Conservation (phyloP, 2,113 vertebrate genomes). For the Corydoras sp. region DNA sequence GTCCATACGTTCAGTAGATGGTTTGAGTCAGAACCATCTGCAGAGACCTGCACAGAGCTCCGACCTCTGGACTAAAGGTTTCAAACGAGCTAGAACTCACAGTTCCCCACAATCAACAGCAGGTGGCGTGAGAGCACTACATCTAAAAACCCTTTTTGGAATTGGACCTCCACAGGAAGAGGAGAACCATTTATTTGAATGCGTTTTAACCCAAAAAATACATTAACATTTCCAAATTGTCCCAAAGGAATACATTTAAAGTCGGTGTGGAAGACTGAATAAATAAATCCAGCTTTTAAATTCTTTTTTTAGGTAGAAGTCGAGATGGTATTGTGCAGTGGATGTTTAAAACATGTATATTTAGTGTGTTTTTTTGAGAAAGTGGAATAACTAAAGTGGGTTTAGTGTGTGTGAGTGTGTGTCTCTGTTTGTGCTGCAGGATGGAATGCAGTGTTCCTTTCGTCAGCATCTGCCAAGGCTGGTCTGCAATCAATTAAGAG, state of each 20-base stretch:
- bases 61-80: not conserved
- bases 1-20: too few species aligned
- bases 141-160: not conserved
- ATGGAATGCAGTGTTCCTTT: constrained; percentile 37
- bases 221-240: too few species aligned
- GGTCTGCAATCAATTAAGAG: constrained; percentile 46
- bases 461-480: constrained; percentile 39
- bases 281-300: too few species aligned
- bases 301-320: too few species aligned
- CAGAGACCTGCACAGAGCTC: too few species aligned
- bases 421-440: constrained; percentile 12
- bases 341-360: not conserved
- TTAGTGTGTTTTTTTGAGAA: not conserved
- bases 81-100: not conserved
- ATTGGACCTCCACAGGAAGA: constrained; percentile 3
- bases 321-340: too few species aligned
- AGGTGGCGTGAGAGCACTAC: constrained; percentile 35
- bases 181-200: too few species aligned
- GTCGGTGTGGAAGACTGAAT: too few species aligned
- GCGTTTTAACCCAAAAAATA: too few species aligned
- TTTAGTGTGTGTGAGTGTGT: constrained; percentile 9
- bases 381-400: not conserved
- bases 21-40: too few species aligned
- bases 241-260: too few species aligned
- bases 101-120: constrained; percentile 16